Conservation (phyloP, 2,113 vertebrate species). For the Notarius lentiginosus region DNA sequence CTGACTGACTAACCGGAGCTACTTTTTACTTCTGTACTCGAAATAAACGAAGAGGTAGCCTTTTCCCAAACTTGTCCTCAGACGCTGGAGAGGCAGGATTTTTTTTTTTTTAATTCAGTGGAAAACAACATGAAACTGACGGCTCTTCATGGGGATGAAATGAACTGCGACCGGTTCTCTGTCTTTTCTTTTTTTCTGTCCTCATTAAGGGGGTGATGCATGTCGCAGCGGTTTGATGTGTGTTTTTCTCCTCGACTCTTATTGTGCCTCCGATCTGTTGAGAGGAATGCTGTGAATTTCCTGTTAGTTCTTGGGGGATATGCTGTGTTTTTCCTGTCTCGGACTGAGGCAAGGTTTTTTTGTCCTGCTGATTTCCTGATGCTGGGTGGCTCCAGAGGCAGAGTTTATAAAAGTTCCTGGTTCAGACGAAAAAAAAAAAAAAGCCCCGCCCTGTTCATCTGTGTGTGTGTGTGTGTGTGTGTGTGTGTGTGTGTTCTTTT, state of each 20-base stretch:
- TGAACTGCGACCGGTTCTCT: neutral
- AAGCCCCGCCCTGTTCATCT: no score
- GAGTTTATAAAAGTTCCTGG: conserved; percentile 58
- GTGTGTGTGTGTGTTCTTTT: neutral
- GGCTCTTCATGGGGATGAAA: neutral
- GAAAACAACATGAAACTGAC: neutral
- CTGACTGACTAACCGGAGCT: conserved; percentile 26
- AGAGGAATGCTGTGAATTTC: conserved; percentile 78
- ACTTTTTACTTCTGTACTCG: conserved; percentile 54
- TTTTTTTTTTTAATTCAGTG: neutral
- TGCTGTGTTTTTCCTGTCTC: conserved; percentile 81
- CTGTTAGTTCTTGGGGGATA: conserved; percentile 78
- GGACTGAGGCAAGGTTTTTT: conserved; percentile 64
- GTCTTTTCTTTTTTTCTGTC: no score
- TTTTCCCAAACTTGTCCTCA: conserved; percentile 62
- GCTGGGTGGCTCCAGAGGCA: conserved; percentile 64
- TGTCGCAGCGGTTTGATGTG: conserved; percentile 25
- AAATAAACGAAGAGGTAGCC: conserved; percentile 71
- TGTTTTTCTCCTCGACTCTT: conserved; percentile 54
- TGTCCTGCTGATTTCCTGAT: conserved; percentile 64
- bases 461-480: no score
- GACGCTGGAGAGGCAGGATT: conserved; percentile 57
- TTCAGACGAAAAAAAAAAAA: conserved; percentile 56
- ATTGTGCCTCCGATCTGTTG: conserved; percentile 68
- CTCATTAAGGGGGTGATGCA: neutral